Evolutionary conservation across 2,888 invertebrate species (phyloP), one percentile per base, ranked within the genome.

Genomic region (Ctenicera cuprea): DNA sequence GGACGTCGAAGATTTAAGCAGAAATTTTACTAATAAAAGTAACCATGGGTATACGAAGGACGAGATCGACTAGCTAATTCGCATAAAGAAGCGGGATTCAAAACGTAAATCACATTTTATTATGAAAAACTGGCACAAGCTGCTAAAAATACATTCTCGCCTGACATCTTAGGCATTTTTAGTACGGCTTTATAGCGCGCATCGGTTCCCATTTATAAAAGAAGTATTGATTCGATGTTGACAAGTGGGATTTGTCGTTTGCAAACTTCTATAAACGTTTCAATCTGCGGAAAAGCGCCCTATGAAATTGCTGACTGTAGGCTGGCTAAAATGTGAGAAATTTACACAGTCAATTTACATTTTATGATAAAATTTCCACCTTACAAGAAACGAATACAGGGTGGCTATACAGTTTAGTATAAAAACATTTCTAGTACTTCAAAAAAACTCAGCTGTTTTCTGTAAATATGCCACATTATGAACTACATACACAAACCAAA

Each of bases 81-180:
- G 57, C 66, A 70, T 65, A 74, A 71, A 67, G 48, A 64, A 70
- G 63, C 52, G 68, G 30, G 66, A 71, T 74, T 41, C 54, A 45
- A 62, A 74, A 61, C 61, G 67, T 72, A 74, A 74, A 74, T 74
- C 74, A 71, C 59, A 70, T 70, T 71, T 71, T 74, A 74, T 74
- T 70, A 71, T 71, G 67, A 71, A 74, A 74, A 74, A 74, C 66
- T 67, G 67, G 71, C 59, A 48, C 67, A 68, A 74, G 67, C 67
- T 68, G 67, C 71, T 74, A 71, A 74, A 74, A 74, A 71, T 74
- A 74, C 62, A 62, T 74, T 70, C 50, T 70, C 48, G 52, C 57
- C 70, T 50, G 65, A 65, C 70, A 61, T 59, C 65, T 66, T 70
- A 70, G 48, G 70, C 74, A 70, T 71, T 71, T 74, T 74, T 65